Evolutionary conservation across 2,797 vertebrate genomes (phyloP).

Genomic region (Halcyon smyrnensis): DNA sequence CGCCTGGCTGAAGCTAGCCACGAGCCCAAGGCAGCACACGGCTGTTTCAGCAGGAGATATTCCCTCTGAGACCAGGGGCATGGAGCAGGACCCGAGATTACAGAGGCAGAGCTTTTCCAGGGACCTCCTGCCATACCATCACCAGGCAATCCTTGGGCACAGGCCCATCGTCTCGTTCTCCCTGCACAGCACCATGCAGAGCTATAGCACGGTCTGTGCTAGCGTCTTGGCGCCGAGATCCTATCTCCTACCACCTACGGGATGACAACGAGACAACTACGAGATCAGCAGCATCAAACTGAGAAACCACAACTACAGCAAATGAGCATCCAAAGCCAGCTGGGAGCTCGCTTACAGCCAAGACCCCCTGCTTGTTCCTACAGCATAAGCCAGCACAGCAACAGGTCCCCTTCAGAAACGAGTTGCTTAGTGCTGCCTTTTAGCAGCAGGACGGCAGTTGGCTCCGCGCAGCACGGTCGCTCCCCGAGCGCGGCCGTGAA

Average conservation of each 20-base stretch:
- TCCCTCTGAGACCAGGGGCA: neutral
- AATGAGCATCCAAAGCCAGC: slow-evolving; percentile 29
- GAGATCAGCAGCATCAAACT: slow-evolving; percentile 14
- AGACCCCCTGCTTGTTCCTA: neutral
- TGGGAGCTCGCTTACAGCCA: slow-evolving; percentile 3
- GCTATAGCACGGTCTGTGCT: neutral
- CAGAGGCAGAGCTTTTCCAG: neutral
- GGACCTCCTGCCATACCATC: neutral
- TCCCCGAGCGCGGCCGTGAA: rapidly evolving
- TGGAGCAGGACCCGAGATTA: neutral
- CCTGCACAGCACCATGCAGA: neutral
- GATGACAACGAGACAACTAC: neutral
- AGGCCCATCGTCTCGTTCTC: neutral
- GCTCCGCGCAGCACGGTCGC: neutral
- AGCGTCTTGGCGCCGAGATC: neutral
- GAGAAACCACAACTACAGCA: neutral
- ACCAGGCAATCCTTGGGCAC: neutral
- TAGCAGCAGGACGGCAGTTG: neutral
- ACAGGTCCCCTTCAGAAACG: neutral
- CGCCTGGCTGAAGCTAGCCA: neutral
- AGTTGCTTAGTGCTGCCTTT: neutral
- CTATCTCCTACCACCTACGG: slow-evolving; percentile 20
- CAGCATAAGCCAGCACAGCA: neutral
- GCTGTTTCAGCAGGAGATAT: neutral
- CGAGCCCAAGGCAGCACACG: rapidly evolving